Evolutionary conservation across 2,113 vertebrate genomes (phyloP), one percentile per base, ranked within the genome.

Genomic region (Perca fluviatilis): DNA sequence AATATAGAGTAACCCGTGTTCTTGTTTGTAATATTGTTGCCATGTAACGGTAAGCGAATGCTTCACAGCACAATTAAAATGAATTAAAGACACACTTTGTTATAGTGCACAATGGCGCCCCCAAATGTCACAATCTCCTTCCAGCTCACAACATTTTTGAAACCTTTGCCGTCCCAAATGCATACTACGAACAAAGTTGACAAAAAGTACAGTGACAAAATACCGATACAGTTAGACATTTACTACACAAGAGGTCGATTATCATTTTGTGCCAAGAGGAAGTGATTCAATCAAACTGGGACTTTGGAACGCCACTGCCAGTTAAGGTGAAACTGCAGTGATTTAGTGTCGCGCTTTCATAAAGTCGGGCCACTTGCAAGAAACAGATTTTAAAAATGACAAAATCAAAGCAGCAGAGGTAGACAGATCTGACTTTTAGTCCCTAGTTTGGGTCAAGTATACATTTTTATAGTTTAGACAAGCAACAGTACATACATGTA

Each of bases 1-100:
- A 88, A 91, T 88, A 87, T 87, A 84, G 70, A 90, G 77, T 61
- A 89, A 92, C 82, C 86, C 60, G 81, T 90, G 88, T 89, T 86
- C 21, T 78, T 71, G 66, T 63, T 79, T 76, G 77, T 51, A 77
- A 77, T 69, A 73, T 63, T 84, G 77, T 83, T 79, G 63, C 62
- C 87, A 36, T 58, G 60, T 79, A 65, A 90, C 74, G 77, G 49
- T 40, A 51, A 51, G 49, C 7, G 54, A 84, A 67, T 72, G 80
- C 69, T 87, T 87, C 67, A 88, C 72, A 88, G 78, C 69, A 70
- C 30, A 72, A 81, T 71, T 47, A 30, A 19, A n/a, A 64, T 40
- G 27, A 83, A 81, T 69, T 8, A 57, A 66, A 77, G 15, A 76
- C 7, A 30, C 50, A 66, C 15, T 67, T 66, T 27, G 40, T 71